Evolutionary conservation across 2,113 vertebrate genomes (phyloP).

Genomic region (human): DNA sequence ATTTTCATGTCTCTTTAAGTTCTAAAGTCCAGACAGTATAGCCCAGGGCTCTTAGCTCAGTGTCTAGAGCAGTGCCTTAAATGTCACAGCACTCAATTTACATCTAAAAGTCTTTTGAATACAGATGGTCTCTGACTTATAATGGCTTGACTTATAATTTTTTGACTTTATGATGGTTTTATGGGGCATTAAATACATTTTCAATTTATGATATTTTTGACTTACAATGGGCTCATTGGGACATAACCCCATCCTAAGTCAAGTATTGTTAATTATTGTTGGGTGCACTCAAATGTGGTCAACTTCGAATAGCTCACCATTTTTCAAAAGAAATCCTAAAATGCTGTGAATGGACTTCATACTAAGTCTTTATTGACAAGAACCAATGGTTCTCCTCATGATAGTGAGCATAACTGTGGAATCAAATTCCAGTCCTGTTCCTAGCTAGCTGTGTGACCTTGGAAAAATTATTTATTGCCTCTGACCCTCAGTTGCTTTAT

Average conservation of each 20-base stretch:
- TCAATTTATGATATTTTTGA: neutral
- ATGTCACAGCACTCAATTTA: neutral
- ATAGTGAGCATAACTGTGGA: neutral
- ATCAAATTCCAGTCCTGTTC: neutral
- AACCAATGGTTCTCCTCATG: neutral
- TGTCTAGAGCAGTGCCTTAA: neutral
- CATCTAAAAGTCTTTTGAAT: neutral
- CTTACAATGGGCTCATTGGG: neutral
- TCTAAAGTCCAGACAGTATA: neutral
- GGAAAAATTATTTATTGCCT: neutral
- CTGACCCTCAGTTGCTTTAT: neutral
- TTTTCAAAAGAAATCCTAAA: constrained; percentile 32
- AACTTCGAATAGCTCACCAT: neutral
- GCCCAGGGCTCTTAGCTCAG: neutral
- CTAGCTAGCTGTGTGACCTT: neutral
- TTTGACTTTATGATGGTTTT: neutral
- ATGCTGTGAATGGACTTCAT: neutral
- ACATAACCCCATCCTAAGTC: neutral
- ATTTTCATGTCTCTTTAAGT: neutral
- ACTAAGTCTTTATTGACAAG: neutral
- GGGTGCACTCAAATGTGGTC: neutral
- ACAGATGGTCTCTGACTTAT: neutral
- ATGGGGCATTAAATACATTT: neutral
- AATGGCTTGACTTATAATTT: neutral
- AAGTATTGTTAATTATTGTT: neutral